A percentile compares a stretch with the other conserved stretches of the same genome.
Conservation (phyloP, 2,888 invertebrate species). For the Tuberolachnus salignus region DNA sequence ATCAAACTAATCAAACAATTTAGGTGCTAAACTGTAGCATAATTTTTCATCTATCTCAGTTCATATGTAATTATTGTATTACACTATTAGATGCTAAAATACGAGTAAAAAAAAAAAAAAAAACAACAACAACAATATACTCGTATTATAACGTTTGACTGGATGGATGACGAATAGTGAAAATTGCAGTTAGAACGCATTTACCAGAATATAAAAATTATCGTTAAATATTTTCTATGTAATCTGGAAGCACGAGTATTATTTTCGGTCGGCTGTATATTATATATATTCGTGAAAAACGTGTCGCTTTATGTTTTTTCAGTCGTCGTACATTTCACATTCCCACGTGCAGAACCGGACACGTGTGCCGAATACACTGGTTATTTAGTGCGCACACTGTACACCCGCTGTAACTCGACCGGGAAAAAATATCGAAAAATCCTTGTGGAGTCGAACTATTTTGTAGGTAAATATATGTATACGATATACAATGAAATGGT, state of each 20-base stretch:
- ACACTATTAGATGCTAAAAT: too few species aligned
- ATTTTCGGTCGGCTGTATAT: neutral
- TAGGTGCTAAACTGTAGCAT: too few species aligned
- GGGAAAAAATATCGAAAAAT: slow-evolving; percentile 6
- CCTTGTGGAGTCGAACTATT: neutral
- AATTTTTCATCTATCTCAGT: too few species aligned
- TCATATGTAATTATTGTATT: too few species aligned
- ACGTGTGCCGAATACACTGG: slow-evolving; percentile 33
- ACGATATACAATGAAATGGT: too few species aligned
- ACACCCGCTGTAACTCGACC: neutral
- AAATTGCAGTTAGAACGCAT: too few species aligned
- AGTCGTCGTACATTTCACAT: slow-evolving; percentile 25
- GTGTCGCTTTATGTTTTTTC: slow-evolving; percentile 41
- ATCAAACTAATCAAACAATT: too few species aligned
- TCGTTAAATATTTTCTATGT: too few species aligned
- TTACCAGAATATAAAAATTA: too few species aligned
- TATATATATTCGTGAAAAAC: neutral
- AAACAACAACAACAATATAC: neutral
- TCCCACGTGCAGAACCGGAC: slow-evolving; percentile 49
- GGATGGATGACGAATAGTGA: too few species aligned
- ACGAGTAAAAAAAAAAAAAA: too few species aligned
- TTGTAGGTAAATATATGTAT: neutral
- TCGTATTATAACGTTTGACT: neutral
- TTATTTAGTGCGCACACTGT: neutral
- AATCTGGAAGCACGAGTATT: too few species aligned